These are phyloP conservation scores for Tetranychus truncatus DNA, from an alignment of 2,888 invertebrate species.

Conservation along the genomic window DNA sequence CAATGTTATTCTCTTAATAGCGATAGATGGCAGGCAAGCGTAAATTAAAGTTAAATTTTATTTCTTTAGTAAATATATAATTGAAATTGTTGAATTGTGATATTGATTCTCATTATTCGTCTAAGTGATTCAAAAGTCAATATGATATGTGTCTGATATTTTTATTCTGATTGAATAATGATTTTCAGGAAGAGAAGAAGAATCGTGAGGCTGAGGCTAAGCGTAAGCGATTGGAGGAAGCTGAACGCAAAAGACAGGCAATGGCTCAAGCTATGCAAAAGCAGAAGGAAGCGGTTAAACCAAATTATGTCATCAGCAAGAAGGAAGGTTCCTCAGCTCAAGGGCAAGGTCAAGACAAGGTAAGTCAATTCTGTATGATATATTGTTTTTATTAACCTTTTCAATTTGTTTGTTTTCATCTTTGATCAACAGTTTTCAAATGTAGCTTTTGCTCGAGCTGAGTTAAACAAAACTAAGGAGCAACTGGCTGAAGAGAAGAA, in stretches of 20 bases:
- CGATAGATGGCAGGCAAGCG: too few relatives aligned
- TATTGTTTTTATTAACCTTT: background rate
- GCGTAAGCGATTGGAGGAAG: conserved; percentile 77
- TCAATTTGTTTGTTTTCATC: background rate
- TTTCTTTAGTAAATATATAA: too few relatives aligned
- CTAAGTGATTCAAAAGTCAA: background rate
- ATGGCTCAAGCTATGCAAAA: conserved; percentile 77
- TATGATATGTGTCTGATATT: background rate
- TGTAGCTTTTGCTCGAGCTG: conserved; percentile 32
- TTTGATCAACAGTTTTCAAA: background rate
- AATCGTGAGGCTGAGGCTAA: conserved; percentile 84
- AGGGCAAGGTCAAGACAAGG: background rate
- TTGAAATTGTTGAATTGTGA: too few relatives aligned
- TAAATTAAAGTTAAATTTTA: too few relatives aligned
- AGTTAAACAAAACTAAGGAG: conserved; percentile 98
- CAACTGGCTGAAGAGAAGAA: conserved; percentile 94
- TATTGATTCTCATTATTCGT: background rate
- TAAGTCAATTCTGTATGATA: background rate
- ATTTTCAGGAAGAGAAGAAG: conserved; percentile 61
- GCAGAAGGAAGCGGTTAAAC: conserved; percentile 29
- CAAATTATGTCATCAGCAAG: conserved; percentile 30
- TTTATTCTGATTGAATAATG: background rate
- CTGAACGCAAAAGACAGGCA: conserved; percentile 81
- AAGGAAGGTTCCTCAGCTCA: conserved; percentile 24
- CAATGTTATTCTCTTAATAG: too few relatives aligned